These are phyloP conservation scores for Lepidochitona cinerea DNA, from an alignment of 2,888 invertebrate species.

Conservation along the genomic window DNA sequence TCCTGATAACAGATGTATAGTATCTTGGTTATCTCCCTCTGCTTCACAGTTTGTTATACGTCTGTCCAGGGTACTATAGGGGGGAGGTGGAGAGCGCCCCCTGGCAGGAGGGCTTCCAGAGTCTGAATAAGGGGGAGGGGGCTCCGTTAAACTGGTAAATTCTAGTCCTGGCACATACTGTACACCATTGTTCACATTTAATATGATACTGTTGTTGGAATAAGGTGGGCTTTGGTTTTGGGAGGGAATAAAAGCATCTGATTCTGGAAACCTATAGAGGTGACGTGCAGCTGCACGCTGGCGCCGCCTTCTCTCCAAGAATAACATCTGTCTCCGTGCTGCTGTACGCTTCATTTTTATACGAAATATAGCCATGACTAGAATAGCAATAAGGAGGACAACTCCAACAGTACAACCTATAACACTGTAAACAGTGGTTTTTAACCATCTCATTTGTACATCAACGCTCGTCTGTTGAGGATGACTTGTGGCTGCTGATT, in stretches of 20 bases:
- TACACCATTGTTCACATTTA: constrained; percentile 62
- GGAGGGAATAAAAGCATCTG: constrained; percentile 9
- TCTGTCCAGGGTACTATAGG: constrained; percentile 58
- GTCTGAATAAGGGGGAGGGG: constrained; percentile 58
- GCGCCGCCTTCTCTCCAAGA: neutral
- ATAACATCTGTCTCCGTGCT: constrained; percentile 24
- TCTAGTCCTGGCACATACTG: constrained; percentile 54
- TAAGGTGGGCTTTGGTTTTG: constrained; percentile 25
- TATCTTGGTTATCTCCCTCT: neutral
- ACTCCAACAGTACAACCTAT: constrained; percentile 59
- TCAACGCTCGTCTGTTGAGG: constrained; percentile 26
- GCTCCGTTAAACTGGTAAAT: constrained; percentile 38
- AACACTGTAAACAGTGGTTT: constrained; percentile 58
- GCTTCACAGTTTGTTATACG: neutral
- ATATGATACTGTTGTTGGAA: constrained; percentile 58
- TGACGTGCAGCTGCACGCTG: constrained; percentile 17
- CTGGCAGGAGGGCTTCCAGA: constrained; percentile 29
- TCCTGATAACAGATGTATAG: too few species aligned
- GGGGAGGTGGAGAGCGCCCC: constrained; percentile 51
- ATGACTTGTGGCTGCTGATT: constrained; percentile 4
- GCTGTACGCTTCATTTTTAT: constrained; percentile 57
- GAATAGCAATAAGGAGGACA: constrained; percentile 57
- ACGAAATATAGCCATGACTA: constrained; percentile 57
- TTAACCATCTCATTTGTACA: constrained; percentile 52
- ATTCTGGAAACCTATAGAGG: constrained; percentile 12